Base-by-base conservation (phyloP, 2,113 vertebrate species). In the Oenanthe oenanthe region DNA sequence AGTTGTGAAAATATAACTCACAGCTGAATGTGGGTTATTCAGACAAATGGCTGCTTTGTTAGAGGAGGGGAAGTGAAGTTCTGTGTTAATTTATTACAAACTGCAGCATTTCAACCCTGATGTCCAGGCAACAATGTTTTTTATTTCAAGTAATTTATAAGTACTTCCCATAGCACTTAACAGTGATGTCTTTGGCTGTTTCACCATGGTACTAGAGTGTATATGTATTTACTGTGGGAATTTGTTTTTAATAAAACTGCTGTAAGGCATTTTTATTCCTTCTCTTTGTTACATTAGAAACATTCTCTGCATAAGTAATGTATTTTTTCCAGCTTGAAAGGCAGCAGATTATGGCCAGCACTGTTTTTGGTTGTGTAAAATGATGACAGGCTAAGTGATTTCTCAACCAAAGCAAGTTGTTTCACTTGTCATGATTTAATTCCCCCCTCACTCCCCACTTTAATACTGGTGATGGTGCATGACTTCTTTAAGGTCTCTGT, bases 1-100 rank as follows among this genome's bases (percentile, higher is more conserved):
- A 98, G 98, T 99, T 98, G 98, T 98, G 98, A 98, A 99, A 99
- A 99, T 99, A 99, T 99, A 99, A 99, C 98, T 98, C 98, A 98
- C 97, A 98, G 97, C 98, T 98, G 98, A 98, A 98, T 98, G 98
- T 98, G 97, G 98, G 97, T 98, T 98, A 98, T 97, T 97, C 98
- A 98, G 98, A 99, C 98, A 99, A 99, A 99, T 98, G 97, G 97
- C 95, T 95, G 98, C 98, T 98, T 98, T 97, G 97, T 98, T 98
- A 94, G 93, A 96, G 93, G 90, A 98, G 97, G 97, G 98, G 98
- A 98, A 98, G 98, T 98, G 97, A 98, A 98, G 98, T 97, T 98
- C 98, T 98, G 97, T 98, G 98, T 98, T 99, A 98, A 99, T 99
- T 99, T 99, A 99, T 99, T 99, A 99, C 98, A 98, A 98, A 99